Base-by-base conservation (phyloP, 2,888 invertebrate species). In the Gymnoscelis rufifasciata region DNA sequence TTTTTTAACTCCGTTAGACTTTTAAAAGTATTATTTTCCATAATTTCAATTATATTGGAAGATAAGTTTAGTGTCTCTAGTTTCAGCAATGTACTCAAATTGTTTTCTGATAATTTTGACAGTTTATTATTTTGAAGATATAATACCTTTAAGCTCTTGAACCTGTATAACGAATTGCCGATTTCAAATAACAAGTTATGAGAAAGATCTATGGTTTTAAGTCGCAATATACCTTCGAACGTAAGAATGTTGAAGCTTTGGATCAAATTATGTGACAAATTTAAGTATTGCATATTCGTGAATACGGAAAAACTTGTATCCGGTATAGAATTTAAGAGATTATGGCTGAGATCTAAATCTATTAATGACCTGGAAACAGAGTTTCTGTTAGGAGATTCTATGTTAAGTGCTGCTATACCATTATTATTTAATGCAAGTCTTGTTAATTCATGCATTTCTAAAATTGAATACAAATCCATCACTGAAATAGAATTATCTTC, bases 191-290 rank as follows among this genome's bases (percentile, higher is more conserved):
- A 24, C 11, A 13, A 35, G 29, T 51, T 51, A 13, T 47, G 26
- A 12, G 51, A 47, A 41, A 47, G 37, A 29, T 51, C 51, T 19
- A 51, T 23, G 1, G 19, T 47, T 12, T 1, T 38, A n/a, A 51
- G 36, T 13, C 38, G 23, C 19, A 38, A 33, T 3, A 51, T 37
- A 4, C 51, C 51, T 41, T 51, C 51, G 37, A 51, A 51, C 19
- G 51, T 51, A 8, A 51, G 41, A 14, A 51, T 47, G 38, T 47
- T 43, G 19, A 51, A 44, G n/a, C 14, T 41, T 8, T 10, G n/a
- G 13, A 51, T 47, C 10, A 14, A 10, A 38, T 51, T 51, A n/a
- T 47, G 40, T 2, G 51, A 51, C 38, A 51, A 44, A 43, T 51
- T 43, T 8, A 51, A 41, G 12, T 47, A 19, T 38, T 44, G 12